A percentile compares a stretch with the other conserved stretches of the same genome.
Evolutionary conservation across 1,140 invertebrate genomes (phyloP).

Genomic region (Scaptomyza montana): DNA sequence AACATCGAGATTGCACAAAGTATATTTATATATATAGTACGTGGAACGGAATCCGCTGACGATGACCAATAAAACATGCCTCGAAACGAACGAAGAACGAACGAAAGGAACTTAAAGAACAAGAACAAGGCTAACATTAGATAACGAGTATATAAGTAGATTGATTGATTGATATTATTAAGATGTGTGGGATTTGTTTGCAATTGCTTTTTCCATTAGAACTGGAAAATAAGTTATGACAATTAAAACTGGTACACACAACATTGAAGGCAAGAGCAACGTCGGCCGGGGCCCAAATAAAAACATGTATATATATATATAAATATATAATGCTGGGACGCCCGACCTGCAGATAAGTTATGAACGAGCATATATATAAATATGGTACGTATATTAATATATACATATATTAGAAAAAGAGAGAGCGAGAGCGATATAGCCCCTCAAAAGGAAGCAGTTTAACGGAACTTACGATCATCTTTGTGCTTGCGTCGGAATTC

Average conservation of each 20-base stretch:
- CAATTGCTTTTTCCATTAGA: constrained; percentile 68
- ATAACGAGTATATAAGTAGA: constrained; percentile 37
- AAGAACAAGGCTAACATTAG: constrained; percentile 65
- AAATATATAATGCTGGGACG: constrained; percentile 1
- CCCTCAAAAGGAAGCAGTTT: constrained; percentile 22
- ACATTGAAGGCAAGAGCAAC: constrained; percentile 76
- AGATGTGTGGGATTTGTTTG: constrained; percentile 51
- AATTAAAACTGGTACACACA: constrained; percentile 74
- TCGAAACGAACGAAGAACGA: constrained; percentile 57
- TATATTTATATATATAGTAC: constrained; percentile 34
- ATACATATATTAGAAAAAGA: constrained; percentile 2
- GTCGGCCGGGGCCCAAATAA: constrained; percentile 32
- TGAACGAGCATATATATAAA: constrained; percentile 10
- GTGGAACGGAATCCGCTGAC: constrained; percentile 40
- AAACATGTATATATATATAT: background rate
- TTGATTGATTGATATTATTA: constrained; percentile 4
- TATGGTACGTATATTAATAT: constrained; percentile 7
- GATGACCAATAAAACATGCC: constrained; percentile 67
- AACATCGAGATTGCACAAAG: constrained; percentile 82
- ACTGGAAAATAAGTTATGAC: constrained; percentile 76
- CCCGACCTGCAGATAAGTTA: constrained; percentile 40
- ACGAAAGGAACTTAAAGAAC: constrained; percentile 67
- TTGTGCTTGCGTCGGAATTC: constrained; percentile 83
- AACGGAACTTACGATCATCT: constrained; percentile 80
- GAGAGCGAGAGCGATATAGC: constrained; percentile 26